phyloP scores from a whole-genome alignment of 2,113 vertebrate species.

The Catagonus wagneri region DNA sequence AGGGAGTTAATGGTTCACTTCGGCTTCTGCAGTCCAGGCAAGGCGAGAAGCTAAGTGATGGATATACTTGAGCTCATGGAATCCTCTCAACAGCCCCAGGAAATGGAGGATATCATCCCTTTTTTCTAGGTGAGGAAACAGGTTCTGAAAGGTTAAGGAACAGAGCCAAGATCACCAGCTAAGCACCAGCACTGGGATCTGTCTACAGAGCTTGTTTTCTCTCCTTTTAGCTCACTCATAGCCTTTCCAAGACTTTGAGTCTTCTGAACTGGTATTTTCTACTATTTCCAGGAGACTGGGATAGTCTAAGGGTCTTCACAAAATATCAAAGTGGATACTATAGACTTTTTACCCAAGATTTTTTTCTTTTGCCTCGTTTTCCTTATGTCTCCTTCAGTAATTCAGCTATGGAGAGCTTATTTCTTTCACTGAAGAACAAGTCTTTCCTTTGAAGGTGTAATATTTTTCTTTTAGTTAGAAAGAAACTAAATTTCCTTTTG shows the following conservation, averaged over 20 bases:
- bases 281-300: neutral
- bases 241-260: neutral
- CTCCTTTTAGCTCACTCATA: neutral
- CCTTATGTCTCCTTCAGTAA: neutral
- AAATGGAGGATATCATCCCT: neutral
- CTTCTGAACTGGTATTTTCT: neutral
- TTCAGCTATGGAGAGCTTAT: neutral
- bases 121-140: neutral
- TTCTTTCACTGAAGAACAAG: neutral
- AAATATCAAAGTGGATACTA: neutral
- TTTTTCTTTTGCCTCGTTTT: neutral
- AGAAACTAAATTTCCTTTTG: too few relatives aligned
- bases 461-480: neutral
- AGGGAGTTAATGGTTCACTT: neutral
- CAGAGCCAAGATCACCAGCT: neutral
- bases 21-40: neutral
- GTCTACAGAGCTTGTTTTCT: neutral
- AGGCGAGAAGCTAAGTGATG: neutral
- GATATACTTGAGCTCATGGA: neutral
- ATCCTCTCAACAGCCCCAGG: neutral
- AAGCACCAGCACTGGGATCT: neutral
- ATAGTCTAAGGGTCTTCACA: neutral
- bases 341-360: neutral
- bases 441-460: neutral
- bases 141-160: neutral